Evolutionary conservation across 2,113 vertebrate genomes (phyloP).

Genomic region (Pollachius pollachius): DNA sequence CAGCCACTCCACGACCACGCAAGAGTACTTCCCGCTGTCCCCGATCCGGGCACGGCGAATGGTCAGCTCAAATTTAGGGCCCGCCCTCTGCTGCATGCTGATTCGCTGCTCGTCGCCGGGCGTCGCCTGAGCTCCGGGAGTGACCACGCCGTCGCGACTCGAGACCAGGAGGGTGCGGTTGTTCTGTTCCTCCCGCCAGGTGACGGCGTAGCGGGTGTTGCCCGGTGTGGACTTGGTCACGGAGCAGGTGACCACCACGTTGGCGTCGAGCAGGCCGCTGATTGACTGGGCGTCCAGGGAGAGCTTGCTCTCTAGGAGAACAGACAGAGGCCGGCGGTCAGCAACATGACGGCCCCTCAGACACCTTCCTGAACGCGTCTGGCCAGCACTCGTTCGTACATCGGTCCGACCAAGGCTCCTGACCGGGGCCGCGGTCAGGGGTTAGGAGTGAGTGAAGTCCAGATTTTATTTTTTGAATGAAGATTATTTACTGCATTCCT

Average conservation of each 20-base stretch:
- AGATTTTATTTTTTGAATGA: no score
- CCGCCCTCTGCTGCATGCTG: constrained; percentile 41
- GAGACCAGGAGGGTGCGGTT: constrained; percentile 46
- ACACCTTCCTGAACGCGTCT: neutral
- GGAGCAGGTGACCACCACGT: constrained; percentile 58
- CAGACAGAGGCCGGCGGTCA: constrained; percentile 8
- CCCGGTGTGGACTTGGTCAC: constrained; percentile 13
- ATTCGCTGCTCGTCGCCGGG: constrained; percentile 42
- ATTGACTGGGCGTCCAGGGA: constrained; percentile 18
- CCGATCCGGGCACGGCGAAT: constrained; percentile 45
- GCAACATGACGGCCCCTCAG: neutral
- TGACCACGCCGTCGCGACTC: constrained; percentile 50
- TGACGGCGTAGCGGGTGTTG: constrained; percentile 57
- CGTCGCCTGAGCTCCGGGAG: constrained; percentile 17
- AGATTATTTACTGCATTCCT: no score
- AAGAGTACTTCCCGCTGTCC: constrained; percentile 65
- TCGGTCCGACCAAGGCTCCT: no score
- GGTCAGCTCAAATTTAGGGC: constrained; percentile 55
- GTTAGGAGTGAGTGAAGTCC: no score
- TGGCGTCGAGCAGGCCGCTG: constrained; percentile 20
- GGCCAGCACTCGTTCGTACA: no score
- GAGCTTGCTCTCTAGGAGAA: constrained; percentile 56
- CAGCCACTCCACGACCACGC: constrained; percentile 71
- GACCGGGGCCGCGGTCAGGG: no score
- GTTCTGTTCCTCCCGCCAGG: constrained; percentile 50